Conservation (phyloP, 2,888 invertebrate genomes). For the Clusia tigrina region DNA sequence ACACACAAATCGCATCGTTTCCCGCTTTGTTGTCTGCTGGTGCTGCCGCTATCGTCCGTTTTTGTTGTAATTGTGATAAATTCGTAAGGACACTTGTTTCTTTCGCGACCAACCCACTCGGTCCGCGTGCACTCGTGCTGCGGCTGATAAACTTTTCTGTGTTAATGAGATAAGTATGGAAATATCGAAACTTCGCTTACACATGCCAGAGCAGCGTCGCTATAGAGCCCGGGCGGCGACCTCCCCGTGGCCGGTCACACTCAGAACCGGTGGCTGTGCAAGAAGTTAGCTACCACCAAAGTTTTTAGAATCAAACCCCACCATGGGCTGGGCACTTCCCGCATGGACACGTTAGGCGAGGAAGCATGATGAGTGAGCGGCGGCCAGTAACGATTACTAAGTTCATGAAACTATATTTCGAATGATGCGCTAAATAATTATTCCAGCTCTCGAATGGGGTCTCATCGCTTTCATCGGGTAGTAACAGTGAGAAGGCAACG, state of each 20-base stretch:
- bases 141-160: conserved; percentile 36
- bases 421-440: no score
- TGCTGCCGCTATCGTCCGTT: no score
- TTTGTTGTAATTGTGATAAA: background rate
- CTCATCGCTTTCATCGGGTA: no score
- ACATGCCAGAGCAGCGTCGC: conserved; percentile 41
- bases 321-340: no score
- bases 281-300: background rate
- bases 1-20: no score
- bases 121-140: conserved; percentile 9
- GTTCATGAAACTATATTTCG: no score
- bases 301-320: no score
- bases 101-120: background rate
- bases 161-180: conserved; percentile 54
- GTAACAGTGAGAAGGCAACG: no score
- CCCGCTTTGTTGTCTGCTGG: no score
- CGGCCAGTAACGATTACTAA: no score
- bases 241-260: conserved; percentile 5
- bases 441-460: no score
- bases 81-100: background rate
- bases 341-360: background rate
- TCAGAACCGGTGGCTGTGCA: background rate
- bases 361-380: no score
- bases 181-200: conserved; percentile 32
- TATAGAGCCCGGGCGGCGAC: background rate